phyloP scores from a whole-genome alignment of 2,113 vertebrate genomes.

The Chloebia gouldiae region DNA sequence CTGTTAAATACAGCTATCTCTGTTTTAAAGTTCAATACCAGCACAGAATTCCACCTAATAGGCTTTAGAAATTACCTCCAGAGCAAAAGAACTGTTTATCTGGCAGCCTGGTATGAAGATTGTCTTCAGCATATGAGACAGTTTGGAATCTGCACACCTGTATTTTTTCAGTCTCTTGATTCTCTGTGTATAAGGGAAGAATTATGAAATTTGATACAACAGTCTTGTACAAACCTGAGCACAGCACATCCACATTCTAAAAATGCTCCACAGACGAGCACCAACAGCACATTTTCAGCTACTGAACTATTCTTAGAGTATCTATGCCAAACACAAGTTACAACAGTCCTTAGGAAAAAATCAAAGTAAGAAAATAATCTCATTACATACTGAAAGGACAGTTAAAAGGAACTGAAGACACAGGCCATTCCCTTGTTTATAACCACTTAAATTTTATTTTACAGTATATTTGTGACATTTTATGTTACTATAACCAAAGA shows the following conservation, averaged over 20 bases:
- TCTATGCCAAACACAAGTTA: not conserved
- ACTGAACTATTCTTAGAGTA: not conserved
- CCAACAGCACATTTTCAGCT: not conserved
- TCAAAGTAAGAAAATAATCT: not conserved
- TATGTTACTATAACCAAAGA: slow-evolving; percentile 72
- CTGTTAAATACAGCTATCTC: not conserved
- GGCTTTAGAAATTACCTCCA: not conserved
- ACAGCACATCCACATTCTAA: not conserved
- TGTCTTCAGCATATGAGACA: not conserved
- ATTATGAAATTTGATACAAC: fast-evolving
- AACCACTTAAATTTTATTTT: slow-evolving; percentile 80
- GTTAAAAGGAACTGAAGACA: not conserved
- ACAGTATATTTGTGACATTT: slow-evolving; percentile 75
- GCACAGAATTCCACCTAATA: not conserved
- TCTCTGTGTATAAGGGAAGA: not conserved
- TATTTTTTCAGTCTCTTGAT: not conserved
- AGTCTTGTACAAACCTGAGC: not conserved
- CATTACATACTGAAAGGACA: not conserved
- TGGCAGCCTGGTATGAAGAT: not conserved
- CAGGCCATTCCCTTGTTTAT: slow-evolving; percentile 37
- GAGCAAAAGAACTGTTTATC: not conserved
- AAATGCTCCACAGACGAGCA: not conserved
- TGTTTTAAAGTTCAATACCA: not conserved
- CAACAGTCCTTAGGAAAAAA: not conserved
- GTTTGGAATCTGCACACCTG: not conserved